Evolutionary conservation across 2,113 vertebrate species (phyloP), one percentile per base, ranked within the genome.

Genomic region (Nycticryphes semicollaris): DNA sequence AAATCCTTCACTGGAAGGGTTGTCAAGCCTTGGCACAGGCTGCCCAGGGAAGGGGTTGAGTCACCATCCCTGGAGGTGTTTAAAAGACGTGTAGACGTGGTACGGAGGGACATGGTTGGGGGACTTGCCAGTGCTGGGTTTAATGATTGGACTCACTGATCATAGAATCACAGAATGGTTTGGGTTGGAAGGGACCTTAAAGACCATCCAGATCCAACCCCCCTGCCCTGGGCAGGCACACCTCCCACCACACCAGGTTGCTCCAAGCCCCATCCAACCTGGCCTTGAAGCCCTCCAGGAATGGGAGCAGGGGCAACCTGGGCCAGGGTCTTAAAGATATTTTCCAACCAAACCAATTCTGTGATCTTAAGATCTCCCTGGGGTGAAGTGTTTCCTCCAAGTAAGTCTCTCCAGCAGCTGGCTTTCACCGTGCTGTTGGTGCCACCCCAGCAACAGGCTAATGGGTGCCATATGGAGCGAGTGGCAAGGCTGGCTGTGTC

Each of bases 381-480:
- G 31, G n/a, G 39, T 20, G n/a, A 41, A 64, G 35, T 0, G 1
- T 35, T 33, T n/a, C 9, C 68, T 59, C 53, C 28, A 2, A 7
- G 33, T 8, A 24, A 8, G 3, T 14, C 70, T 67, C 2, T 6
- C 31, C 6, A 10, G 95, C 87, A 82, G 66, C 77, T 82, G 86
- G 41, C 72, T 57, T 4, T 11, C 3, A 8, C 63, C 43, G 0
- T 1, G 14, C 76, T 33, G 84, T 45, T 11, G 1, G 37, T 76
- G 75, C 78, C n/a, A 47, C 4, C 33, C 11, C 9, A 54, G 54
- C 15, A 2, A 19, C 21, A 10, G 53, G 73, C 60, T 86, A 16
- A 73, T 16, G 53, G 50, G 57, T 10, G 50, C 82, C 87, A 37
- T 27, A 84, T 27, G 90, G 94, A 67, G 27, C 0, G 4, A 83